Conservation (phyloP, 2,888 invertebrate genomes). For the Thereva nobilitata region DNA sequence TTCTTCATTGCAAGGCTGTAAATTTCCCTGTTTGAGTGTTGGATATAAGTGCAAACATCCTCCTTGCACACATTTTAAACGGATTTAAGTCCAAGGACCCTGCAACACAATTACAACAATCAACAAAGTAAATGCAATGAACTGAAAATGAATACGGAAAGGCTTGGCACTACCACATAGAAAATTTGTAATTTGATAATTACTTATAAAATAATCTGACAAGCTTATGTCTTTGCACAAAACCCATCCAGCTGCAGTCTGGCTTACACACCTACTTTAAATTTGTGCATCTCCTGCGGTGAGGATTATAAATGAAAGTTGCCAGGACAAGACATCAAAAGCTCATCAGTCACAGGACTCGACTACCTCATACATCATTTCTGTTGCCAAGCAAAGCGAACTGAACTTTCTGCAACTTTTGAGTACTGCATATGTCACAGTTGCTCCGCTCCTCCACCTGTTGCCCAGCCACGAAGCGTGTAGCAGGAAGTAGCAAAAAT, state of each 20-base stretch:
- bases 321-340: constrained; percentile 32
- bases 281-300: constrained; percentile 26
- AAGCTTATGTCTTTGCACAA: no score
- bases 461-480: constrained; percentile 9
- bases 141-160: no score
- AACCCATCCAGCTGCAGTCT: constrained; percentile 7
- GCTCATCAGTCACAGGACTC: constrained; percentile 29
- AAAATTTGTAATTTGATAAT: no score
- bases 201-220: no score
- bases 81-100: no score
- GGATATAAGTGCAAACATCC: no score
- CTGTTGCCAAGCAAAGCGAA: constrained; percentile 13
- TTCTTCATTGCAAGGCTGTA: no score
- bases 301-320: constrained; percentile 33
- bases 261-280: constrained; percentile 13
- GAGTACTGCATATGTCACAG: constrained; percentile 28
- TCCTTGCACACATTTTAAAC: no score
- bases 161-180: no score
- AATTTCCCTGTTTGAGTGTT: no score
- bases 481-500: constrained; percentile 4
- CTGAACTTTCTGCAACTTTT: constrained; percentile 23
- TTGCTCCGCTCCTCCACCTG: constrained; percentile 20
- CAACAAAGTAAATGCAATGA: no score
- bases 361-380: constrained; percentile 27
- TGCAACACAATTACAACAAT: no score